These are phyloP conservation scores for Polymixis flavicincta DNA, from an alignment of 2,888 invertebrate genomes.

Conservation along the genomic window DNA sequence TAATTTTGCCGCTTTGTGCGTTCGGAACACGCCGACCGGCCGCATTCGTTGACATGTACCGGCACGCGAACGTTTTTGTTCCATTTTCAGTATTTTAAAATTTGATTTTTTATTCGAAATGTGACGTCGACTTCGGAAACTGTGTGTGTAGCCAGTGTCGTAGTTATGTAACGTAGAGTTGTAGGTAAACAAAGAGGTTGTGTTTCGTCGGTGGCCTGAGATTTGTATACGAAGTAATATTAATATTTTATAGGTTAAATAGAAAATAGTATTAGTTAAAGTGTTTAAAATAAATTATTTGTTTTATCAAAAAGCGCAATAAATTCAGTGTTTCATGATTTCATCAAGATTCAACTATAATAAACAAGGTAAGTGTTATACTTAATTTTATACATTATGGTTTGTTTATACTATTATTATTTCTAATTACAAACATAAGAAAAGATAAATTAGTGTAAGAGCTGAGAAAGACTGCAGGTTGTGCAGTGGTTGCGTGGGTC, in stretches of 20 bases:
- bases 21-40: constrained; percentile 78
- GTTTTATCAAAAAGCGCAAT: constrained; percentile 13
- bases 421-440: not conserved
- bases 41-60: constrained; percentile 88
- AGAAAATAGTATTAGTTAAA: constrained; percentile 37
- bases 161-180: constrained; percentile 56
- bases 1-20: constrained; percentile 78
- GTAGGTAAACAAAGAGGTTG: constrained; percentile 66
- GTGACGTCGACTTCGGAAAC: constrained; percentile 74
- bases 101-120: constrained; percentile 78
- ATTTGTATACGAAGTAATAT: constrained; percentile 70
- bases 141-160: constrained; percentile 62
- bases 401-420: not conserved
- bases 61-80: constrained; percentile 89
- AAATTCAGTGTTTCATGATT: constrained; percentile 40
- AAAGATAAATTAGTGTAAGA: constrained; percentile 25
- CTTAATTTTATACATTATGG: not conserved
- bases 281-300: constrained; percentile 40
- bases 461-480: constrained; percentile 69
- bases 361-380: constrained; percentile 51
- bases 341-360: not conserved
- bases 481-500: constrained; percentile 81
- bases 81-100: constrained; percentile 75
- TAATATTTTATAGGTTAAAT: constrained; percentile 43
- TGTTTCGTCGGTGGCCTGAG: constrained; percentile 70